Evolutionary conservation across 2,888 invertebrate genomes (phyloP), one percentile per base, ranked within the genome.

Genomic region (Agrilus biguttatus): DNA sequence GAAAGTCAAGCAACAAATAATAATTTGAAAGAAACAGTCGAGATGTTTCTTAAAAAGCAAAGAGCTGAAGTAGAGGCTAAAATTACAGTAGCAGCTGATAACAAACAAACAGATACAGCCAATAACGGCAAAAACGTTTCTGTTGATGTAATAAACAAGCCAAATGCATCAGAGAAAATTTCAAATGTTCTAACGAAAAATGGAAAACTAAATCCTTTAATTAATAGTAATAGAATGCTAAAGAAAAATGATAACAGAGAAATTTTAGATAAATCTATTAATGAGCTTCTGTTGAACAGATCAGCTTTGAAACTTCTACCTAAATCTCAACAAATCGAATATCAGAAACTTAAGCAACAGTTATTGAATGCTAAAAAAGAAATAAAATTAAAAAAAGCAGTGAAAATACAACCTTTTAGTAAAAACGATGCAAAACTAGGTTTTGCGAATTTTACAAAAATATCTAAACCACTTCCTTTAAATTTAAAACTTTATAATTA

Each of bases 271-370:
- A 28, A 28, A 28, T 28, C 28, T 28, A 8, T 28, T 10, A 28
- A 28, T 28, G 10, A 23, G 33, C 14, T 19, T 34, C 21, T 47
- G 7, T 43, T 53, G 28, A 53, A 53, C 46, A 64, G 63, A 44
- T 63, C 63, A 0, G 56, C 58, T 10, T 54, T 66, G 17, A 64
- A 63, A 47, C 53, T 63, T 33, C 49, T 67, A 39, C 63, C 66
- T 12, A 57, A 60, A 50, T 58, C 55, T 7, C 61, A 65, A 51
- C 66, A 66, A 52, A 45, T 60, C 34, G 66, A 67, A 47, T 67
- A 67, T 52, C 59, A 58, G 34, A 53, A 56, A 45, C 49, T 67
- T 39, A 55, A 62, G 42, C 55, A 57, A 45, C 58, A 57, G 49
- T 48, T 67, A 35, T 55, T 59, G 43, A 55, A 54, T 42, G 61